Evolutionary conservation across 2,888 invertebrate genomes (phyloP).

Genomic region (Drosophila neotestacea): DNA sequence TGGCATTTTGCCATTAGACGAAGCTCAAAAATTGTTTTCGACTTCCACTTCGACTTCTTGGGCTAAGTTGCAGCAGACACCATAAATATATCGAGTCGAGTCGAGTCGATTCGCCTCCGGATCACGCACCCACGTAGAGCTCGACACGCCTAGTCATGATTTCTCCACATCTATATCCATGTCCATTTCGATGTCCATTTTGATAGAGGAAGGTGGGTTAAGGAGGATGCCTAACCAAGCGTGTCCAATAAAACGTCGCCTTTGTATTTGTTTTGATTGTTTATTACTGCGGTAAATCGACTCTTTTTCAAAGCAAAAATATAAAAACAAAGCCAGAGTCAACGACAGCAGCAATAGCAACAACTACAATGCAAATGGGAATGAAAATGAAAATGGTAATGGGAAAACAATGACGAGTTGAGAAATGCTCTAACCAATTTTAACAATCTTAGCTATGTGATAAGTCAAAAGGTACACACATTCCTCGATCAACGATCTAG

Average conservation of each 20-base stretch:
- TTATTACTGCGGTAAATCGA: constrained; percentile 75
- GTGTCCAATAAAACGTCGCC: constrained; percentile 75
- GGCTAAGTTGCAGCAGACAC: constrained; percentile 73
- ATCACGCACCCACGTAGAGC: constrained; percentile 57
- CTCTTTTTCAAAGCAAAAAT: constrained; percentile 32
- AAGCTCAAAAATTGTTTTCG: constrained; percentile 48
- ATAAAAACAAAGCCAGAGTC: constrained; percentile 32
- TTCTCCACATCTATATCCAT: constrained; percentile 4
- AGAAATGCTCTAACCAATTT: constrained; percentile 11
- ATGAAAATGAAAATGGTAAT: constrained; percentile 32
- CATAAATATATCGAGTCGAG: constrained; percentile 64
- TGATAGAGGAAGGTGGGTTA: constrained; percentile 4
- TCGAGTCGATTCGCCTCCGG: constrained; percentile 21
- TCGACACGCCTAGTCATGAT: constrained; percentile 41
- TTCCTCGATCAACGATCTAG: background rate
- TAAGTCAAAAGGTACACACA: too few species aligned
- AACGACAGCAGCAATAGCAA: constrained; percentile 15
- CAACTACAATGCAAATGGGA: constrained; percentile 43
- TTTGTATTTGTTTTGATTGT: constrained; percentile 78
- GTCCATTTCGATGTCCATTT: constrained; percentile 1
- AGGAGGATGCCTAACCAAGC: constrained; percentile 65
- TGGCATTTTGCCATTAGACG: constrained; percentile 72
- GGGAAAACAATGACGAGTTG: constrained; percentile 59
- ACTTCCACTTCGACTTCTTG: constrained; percentile 11
- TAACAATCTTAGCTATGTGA: background rate